A percentile compares a stretch with the other conserved stretches of the same genome.
These are phyloP conservation scores for Eulemur albifrons DNA, from an alignment of 2,797 vertebrate species.

Conservation along the genomic window DNA sequence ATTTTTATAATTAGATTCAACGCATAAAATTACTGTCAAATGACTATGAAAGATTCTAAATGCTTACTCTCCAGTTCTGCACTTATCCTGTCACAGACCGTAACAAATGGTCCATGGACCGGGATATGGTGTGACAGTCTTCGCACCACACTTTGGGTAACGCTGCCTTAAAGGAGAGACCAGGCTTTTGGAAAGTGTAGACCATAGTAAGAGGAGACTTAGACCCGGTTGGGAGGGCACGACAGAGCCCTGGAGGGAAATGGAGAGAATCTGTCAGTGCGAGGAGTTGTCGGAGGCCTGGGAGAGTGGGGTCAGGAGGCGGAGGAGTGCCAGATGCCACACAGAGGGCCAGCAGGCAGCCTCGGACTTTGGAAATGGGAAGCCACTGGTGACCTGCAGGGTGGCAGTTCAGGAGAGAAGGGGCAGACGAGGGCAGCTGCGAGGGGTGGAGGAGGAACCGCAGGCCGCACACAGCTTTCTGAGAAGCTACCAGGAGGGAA, in stretches of 20 bases:
- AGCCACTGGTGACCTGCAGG: not conserved
- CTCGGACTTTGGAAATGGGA: not conserved
- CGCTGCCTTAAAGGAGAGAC: not conserved
- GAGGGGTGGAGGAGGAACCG: not conserved
- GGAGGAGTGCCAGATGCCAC: not conserved
- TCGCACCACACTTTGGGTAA: not conserved
- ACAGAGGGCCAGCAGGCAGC: not conserved
- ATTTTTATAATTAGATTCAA: constrained; percentile 18
- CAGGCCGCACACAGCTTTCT: not conserved
- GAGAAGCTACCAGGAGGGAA: not conserved
- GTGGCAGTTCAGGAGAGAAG: not conserved
- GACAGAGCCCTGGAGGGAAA: not conserved
- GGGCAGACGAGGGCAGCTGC: not conserved
- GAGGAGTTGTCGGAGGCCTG: not conserved
- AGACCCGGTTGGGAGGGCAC: not conserved
- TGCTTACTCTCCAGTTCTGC: not conserved
- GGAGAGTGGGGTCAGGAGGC: not conserved
- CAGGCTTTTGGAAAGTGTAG: not conserved
- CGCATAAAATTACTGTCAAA: constrained; percentile 23
- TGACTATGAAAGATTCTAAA: not conserved
- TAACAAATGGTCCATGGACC: not conserved
- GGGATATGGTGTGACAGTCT: not conserved
- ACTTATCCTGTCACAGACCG: not conserved
- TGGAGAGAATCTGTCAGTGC: not conserved
- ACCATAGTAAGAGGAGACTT: not conserved